phyloP scores from a whole-genome alignment of 2,113 vertebrate genomes.

The Heliornis fulica region DNA sequence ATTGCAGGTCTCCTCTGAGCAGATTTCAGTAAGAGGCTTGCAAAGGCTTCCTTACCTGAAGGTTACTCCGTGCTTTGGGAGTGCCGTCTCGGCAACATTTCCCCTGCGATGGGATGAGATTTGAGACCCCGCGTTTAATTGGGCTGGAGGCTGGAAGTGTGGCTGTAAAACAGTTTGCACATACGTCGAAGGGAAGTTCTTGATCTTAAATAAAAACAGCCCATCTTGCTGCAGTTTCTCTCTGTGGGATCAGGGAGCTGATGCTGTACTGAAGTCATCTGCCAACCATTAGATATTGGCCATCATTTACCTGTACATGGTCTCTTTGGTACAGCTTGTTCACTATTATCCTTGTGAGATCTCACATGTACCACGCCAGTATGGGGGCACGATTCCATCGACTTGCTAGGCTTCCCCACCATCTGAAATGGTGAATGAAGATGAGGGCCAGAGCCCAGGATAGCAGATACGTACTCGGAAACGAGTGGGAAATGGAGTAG shows the following conservation, averaged over 20 bases:
- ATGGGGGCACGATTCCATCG: not conserved
- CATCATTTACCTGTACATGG: not conserved
- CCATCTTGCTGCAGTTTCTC: slow-evolving; percentile 8
- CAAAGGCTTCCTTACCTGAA: slow-evolving; percentile 22
- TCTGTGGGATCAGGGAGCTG: not conserved
- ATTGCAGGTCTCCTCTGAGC: slow-evolving; percentile 83
- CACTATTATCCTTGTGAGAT: not conserved
- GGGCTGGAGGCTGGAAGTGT: not conserved
- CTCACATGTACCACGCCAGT: not conserved
- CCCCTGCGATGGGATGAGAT: not conserved
- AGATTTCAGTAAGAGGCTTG: slow-evolving; percentile 19
- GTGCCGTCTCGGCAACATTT: not conserved
- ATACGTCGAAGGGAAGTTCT: not conserved
- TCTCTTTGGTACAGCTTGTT: not conserved
- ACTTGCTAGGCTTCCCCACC: not conserved
- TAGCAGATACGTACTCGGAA: not conserved
- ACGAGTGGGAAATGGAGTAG: not conserved
- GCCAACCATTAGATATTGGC: not conserved
- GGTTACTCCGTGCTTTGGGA: not conserved
- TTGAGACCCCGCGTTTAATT: not conserved
- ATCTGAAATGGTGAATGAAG: not conserved
- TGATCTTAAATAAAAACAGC: not conserved
- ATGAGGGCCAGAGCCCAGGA: not conserved
- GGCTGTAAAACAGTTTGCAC: not conserved
- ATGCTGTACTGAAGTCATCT: not conserved